These are phyloP conservation scores for Anthopleura sola DNA, from an alignment of 64 coral and sea anemone species.

Conservation along the genomic window DNA sequence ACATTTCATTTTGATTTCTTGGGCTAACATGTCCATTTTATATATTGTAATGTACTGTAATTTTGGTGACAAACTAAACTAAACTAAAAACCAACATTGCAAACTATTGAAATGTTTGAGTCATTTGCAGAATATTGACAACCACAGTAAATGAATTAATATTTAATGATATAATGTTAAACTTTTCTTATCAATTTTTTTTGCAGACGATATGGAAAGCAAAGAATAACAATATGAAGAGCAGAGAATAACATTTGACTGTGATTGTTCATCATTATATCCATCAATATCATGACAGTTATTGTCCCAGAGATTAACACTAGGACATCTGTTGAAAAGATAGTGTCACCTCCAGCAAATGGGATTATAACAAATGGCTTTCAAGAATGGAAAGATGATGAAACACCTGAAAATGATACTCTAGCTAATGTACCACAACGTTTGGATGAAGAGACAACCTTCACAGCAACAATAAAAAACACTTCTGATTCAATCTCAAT, in stretches of 20 bases:
- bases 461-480: neutral
- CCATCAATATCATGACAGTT: neutral
- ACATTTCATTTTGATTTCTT: too few species aligned
- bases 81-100: too few species aligned
- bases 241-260: neutral
- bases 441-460: neutral
- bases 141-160: too few species aligned
- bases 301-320: conserved; percentile 8
- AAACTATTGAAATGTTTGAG: too few species aligned
- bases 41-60: too few species aligned
- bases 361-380: neutral
- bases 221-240: too few species aligned
- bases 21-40: too few species aligned
- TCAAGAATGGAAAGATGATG: neutral
- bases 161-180: neutral
- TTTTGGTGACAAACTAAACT: too few species aligned
- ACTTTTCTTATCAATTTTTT: neutral
- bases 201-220: too few species aligned
- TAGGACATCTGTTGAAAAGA: neutral
- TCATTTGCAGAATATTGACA: too few species aligned
- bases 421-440: neutral
- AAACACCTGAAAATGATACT: neutral
- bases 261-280: neutral
- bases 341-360: neutral
- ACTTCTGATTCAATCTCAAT: neutral